Conservation (phyloP, 1,140 invertebrate genomes). For the Halictus rubicundus region DNA sequence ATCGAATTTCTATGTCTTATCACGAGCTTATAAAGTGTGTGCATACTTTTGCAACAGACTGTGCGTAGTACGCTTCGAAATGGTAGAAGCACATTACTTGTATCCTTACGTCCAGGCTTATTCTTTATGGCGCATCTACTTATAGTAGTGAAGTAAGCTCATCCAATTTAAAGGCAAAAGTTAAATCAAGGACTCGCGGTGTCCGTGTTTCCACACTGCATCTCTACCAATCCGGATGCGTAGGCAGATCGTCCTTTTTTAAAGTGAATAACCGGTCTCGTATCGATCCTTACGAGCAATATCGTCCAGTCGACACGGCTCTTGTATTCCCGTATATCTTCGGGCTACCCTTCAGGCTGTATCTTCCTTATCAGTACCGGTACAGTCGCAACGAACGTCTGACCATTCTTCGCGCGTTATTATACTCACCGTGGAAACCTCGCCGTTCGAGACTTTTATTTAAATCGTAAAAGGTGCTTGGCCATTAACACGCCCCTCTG, state of each 20-base stretch:
- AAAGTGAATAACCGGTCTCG: constrained; percentile 29
- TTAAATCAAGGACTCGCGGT: neutral
- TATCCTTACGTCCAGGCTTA: neutral
- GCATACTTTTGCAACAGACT: too few species aligned
- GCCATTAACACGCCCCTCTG: neutral
- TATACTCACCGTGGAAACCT: neutral
- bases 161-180: constrained; percentile 12
- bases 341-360: neutral
- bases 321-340: constrained; percentile 28
- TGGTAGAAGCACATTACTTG: neutral
- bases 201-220: neutral
- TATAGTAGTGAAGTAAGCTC: neutral
- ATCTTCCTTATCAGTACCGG: constrained; percentile 15
- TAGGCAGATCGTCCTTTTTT: constrained; percentile 40
- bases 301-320: constrained; percentile 17
- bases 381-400: constrained; percentile 14
- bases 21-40: too few species aligned
- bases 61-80: too few species aligned
- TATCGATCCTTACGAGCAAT: constrained; percentile 40
- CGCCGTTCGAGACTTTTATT: neutral
- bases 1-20: too few species aligned
- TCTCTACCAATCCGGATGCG: neutral
- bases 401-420: constrained; percentile 4
- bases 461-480: constrained; percentile 4
- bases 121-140: neutral